Evolutionary conservation across 2,888 invertebrate genomes (phyloP).

Genomic region (Orthosia gracilis): DNA sequence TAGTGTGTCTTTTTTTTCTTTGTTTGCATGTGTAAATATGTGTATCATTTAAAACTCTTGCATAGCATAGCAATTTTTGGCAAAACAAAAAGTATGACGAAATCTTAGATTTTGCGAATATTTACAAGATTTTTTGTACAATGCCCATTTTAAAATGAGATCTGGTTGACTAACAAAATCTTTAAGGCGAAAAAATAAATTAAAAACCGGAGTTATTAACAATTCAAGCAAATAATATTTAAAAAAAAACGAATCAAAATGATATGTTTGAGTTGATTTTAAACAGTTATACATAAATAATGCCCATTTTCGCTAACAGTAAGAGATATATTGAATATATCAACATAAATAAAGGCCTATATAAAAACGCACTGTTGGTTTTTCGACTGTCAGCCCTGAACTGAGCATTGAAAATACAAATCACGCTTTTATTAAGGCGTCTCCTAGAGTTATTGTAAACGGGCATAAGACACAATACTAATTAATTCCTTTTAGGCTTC

Average conservation of each 20-base stretch:
- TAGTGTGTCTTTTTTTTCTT: too few relatives aligned
- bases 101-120: constrained; percentile 1
- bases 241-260: constrained; percentile 1
- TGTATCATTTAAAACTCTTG: too few relatives aligned
- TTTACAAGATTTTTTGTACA: not conserved
- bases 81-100: not conserved
- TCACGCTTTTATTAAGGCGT: not conserved
- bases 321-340: not conserved
- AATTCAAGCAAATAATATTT: constrained; percentile 2
- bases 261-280: constrained; percentile 29
- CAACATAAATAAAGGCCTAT: not conserved
- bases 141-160: constrained; percentile 12
- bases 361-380: not conserved
- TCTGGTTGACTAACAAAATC: constrained; percentile 14
- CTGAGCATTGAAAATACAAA: not conserved
- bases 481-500: not conserved
- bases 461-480: not conserved
- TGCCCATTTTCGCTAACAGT: not conserved
- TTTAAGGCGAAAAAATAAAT: not conserved
- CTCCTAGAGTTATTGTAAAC: not conserved
- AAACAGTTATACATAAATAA: constrained; percentile 14
- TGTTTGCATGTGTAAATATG: too few relatives aligned
- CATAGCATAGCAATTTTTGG: not conserved
- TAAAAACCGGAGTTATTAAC: not conserved
- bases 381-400: not conserved